Evolutionary conservation across 64 coral and sea anemone species (phyloP).

Genomic region (Dendronephthya gigantea): DNA sequence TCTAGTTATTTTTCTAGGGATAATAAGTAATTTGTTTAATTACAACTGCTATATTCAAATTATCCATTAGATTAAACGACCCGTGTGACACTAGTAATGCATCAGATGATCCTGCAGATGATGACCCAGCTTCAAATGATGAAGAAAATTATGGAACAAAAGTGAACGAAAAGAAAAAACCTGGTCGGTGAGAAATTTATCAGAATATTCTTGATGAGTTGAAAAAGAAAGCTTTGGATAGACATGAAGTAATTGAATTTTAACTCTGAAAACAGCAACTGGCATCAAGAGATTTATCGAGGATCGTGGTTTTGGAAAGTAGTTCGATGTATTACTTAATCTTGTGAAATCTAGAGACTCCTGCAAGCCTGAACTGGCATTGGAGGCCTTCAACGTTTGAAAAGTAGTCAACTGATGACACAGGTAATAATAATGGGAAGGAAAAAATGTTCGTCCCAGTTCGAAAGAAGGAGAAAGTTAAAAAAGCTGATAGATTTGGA

Average conservation of each 20-base stretch:
- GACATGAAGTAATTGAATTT: background rate
- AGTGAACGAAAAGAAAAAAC: background rate
- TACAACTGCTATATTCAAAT: too few relatives aligned
- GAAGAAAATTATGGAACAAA: too few relatives aligned
- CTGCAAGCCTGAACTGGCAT: background rate
- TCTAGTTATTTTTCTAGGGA: too few relatives aligned
- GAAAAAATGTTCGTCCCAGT: conserved; percentile 34
- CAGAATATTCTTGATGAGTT: background rate
- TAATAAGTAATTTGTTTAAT: too few relatives aligned
- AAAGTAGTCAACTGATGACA: background rate
- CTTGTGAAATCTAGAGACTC: background rate
- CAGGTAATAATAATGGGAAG: conserved; percentile 4
- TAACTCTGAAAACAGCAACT: background rate
- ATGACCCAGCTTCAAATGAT: too few relatives aligned
- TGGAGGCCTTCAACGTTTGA: background rate
- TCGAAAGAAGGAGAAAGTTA: conserved; percentile 23
- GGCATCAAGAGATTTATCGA: background rate
- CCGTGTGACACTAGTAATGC: too few relatives aligned
- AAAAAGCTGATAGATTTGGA: conserved; percentile 24
- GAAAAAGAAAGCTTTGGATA: background rate
- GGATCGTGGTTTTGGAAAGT: background rate
- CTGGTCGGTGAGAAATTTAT: background rate
- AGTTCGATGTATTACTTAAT: background rate
- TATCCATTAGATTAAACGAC: too few relatives aligned
- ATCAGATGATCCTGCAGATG: too few relatives aligned